These are phyloP conservation scores for Contarinia nasturtii DNA, from an alignment of 1,140 invertebrate species.

Conservation along the genomic window DNA sequence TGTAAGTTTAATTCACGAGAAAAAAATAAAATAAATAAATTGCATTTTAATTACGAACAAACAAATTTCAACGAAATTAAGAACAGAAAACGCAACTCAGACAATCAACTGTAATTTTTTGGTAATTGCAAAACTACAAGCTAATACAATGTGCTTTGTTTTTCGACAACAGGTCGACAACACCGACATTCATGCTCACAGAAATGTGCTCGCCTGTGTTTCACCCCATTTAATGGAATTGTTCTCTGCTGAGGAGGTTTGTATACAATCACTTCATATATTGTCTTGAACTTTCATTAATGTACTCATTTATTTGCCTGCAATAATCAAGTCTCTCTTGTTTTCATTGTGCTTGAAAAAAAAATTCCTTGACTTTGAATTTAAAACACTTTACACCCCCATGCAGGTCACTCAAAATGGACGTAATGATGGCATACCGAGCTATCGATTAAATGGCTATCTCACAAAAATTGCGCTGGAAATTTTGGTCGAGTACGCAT, in stretches of 20 bases:
- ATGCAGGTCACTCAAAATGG: not conserved
- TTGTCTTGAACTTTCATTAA: no score
- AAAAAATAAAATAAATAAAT: no score
- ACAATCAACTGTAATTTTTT: no score
- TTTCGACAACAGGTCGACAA: constrained; percentile 43
- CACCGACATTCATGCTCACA: constrained; percentile 53
- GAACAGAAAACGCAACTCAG: no score
- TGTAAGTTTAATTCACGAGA: constrained; percentile 34
- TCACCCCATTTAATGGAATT: constrained; percentile 61
- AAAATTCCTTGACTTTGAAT: no score
- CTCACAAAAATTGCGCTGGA: constrained; percentile 32
- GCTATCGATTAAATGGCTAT: constrained; percentile 4
- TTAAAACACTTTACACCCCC: no score
- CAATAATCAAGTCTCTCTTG: no score
- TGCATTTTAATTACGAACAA: constrained; percentile 1
- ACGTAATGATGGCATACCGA: constrained; percentile 4
- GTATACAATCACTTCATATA: no score
- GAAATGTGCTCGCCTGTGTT: constrained; percentile 52
- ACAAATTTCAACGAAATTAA: constrained; percentile 2
- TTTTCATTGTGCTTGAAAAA: no score
- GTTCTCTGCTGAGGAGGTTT: constrained; percentile 37
- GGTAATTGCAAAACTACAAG: no score
- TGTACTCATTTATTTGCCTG: no score
- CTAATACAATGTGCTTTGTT: no score
- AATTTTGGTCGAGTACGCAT: constrained; percentile 60